phyloP scores from a whole-genome alignment of 2,797 vertebrate species.

The Chelmon rostratus region DNA sequence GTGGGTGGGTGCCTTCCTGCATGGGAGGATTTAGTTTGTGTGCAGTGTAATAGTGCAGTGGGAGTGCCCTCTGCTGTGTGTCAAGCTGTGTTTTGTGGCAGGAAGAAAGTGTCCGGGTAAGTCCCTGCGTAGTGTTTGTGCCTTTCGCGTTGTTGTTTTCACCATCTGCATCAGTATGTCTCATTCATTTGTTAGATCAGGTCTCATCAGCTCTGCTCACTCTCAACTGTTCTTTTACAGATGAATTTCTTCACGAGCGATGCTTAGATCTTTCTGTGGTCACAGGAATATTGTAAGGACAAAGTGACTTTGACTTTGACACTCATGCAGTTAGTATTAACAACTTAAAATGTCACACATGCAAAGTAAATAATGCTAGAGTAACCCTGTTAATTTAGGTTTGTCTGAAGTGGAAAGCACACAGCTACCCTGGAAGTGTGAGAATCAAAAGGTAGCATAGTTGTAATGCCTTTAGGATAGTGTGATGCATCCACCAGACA shows the following conservation, averaged over 20 bases:
- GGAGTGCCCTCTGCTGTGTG: conserved; percentile 19
- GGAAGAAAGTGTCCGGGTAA: conserved; percentile 58
- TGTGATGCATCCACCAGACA: not conserved
- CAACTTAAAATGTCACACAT: not conserved
- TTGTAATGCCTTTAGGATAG: not conserved
- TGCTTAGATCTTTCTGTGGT: not conserved
- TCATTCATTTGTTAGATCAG: not conserved
- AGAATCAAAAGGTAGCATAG: not conserved
- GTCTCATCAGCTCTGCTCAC: not conserved
- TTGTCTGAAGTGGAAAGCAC: not conserved
- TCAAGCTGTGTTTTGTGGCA: conserved; percentile 42
- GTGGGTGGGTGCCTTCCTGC: conserved; percentile 52
- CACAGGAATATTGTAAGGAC: not conserved
- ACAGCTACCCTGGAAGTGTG: not conserved
- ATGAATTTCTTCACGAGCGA: not conserved
- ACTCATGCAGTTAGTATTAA: not conserved
- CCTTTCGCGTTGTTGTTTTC: conserved; percentile 8
- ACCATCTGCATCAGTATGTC: not conserved
- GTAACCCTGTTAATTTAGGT: not conserved
- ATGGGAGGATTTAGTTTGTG: conserved; percentile 44
- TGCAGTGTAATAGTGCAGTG: conserved; percentile 1
- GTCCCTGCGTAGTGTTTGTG: conserved; percentile 23
- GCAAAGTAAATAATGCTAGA: not conserved
- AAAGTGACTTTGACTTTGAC: not conserved
- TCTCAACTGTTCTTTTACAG: not conserved